Conservation (phyloP, 92 coral and sea anemone species). For the Ricordea florida region DNA sequence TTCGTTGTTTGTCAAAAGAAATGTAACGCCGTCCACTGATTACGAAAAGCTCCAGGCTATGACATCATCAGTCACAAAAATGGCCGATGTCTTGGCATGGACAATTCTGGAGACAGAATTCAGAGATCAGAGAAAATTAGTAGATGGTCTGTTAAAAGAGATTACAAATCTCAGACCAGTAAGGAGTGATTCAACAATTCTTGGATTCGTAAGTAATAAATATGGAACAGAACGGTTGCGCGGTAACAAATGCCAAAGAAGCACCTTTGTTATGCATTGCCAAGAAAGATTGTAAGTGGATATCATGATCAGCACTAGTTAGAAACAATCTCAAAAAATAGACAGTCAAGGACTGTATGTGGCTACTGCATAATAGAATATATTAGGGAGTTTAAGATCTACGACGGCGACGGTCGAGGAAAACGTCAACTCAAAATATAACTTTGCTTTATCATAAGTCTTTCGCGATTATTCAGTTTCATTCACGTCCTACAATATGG, state of each 20-base stretch:
- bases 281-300: no score
- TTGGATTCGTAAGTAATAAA: slow-evolving; percentile 41
- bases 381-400: no score
- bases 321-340: no score
- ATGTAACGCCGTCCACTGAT: not conserved
- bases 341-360: no score
- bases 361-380: no score
- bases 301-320: no score
- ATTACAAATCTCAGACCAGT: slow-evolving; percentile 48
- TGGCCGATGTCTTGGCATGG: slow-evolving; percentile 33
- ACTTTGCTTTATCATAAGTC: no score
- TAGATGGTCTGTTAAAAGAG: slow-evolving; percentile 56
- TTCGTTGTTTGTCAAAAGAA: slow-evolving; percentile 9
- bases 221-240: slow-evolving; percentile 80
- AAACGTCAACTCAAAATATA: no score
- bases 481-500: no score
- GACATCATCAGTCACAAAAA: slow-evolving; percentile 37
- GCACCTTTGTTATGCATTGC: slow-evolving; percentile 73
- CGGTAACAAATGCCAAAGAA: slow-evolving; percentile 53
- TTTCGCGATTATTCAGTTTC: no score
- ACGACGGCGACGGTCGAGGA: no score
- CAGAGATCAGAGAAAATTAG: slow-evolving; percentile 58
- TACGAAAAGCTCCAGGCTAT: not conserved
- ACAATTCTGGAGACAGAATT: slow-evolving; percentile 40
- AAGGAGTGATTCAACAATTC: slow-evolving; percentile 35